Evolutionary conservation across 1,140 invertebrate genomes (phyloP).

Genomic region (Diuraphis noxia): DNA sequence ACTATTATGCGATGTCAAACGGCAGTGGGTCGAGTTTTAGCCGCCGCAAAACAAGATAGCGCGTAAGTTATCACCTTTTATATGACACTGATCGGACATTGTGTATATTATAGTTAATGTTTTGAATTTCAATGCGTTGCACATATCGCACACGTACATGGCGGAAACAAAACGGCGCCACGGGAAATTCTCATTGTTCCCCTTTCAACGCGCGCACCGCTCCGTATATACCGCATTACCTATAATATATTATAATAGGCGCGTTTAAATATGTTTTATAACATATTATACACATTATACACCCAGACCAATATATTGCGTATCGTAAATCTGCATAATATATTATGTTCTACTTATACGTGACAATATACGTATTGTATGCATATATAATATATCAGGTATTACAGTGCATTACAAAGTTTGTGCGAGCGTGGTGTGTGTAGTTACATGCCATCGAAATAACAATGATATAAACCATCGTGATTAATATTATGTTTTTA

Average conservation of each 20-base stretch:
- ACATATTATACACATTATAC: neutral
- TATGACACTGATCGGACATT: constrained; percentile 36
- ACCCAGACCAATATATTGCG: neutral
- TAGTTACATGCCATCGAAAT: no score
- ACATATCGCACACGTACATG: neutral
- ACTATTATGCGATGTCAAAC: neutral
- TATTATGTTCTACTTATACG: neutral
- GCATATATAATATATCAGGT: no score
- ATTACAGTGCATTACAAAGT: no score
- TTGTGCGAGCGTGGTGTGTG: no score
- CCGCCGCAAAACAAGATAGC: neutral
- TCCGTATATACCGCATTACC: neutral
- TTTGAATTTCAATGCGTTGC: constrained; percentile 22
- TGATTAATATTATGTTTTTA: neutral
- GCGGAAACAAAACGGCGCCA: neutral
- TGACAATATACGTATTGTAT: neutral
- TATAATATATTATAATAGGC: neutral
- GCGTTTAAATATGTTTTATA: neutral
- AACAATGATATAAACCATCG: no score
- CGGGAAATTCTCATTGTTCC: neutral
- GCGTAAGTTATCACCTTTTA: constrained; percentile 6
- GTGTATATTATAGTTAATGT: neutral
- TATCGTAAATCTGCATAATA: neutral
- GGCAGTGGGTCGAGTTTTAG: neutral
- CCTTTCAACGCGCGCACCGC: neutral